A percentile compares a stretch with the other conserved stretches of the same genome.
These are phyloP conservation scores for Galerucella nymphaeae DNA, from an alignment of 2,888 invertebrate species.

Conservation along the genomic window DNA sequence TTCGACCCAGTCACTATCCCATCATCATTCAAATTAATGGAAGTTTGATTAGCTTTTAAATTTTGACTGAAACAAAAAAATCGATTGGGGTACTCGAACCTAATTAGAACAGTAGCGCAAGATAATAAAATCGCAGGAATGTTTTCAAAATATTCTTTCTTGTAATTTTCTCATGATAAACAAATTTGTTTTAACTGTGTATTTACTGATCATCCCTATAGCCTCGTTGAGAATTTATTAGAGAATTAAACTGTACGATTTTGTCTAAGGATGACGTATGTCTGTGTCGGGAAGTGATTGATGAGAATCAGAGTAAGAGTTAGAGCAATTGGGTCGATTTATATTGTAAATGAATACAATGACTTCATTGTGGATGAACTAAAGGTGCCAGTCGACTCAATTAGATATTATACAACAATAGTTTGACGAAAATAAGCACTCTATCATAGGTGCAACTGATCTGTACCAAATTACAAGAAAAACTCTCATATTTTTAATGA, in stretches of 20 bases:
- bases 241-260: conserved; percentile 22
- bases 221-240: conserved; percentile 28
- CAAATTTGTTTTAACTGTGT: conserved; percentile 9
- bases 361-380: neutral
- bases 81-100: too few relatives aligned
- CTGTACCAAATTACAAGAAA: too few relatives aligned
- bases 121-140: too few relatives aligned
- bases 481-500: too few relatives aligned
- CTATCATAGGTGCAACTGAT: neutral
- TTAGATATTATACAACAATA: neutral
- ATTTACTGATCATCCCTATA: conserved; percentile 26
- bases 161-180: too few relatives aligned
- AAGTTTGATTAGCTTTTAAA: too few relatives aligned
- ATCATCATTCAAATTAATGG: too few relatives aligned
- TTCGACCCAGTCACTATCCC: too few relatives aligned
- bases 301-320: conserved; percentile 19
- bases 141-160: too few relatives aligned
- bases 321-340: conserved; percentile 16
- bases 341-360: conserved; percentile 1
- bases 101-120: too few relatives aligned
- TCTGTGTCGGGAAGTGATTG: conserved; percentile 22
- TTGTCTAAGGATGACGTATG: conserved; percentile 16
- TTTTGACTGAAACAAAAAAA: too few relatives aligned
- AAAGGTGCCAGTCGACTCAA: neutral
- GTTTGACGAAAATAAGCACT: neutral